These are phyloP conservation scores for Neoseiulus cucumeris DNA, from an alignment of 1,140 invertebrate species.

Conservation along the genomic window DNA sequence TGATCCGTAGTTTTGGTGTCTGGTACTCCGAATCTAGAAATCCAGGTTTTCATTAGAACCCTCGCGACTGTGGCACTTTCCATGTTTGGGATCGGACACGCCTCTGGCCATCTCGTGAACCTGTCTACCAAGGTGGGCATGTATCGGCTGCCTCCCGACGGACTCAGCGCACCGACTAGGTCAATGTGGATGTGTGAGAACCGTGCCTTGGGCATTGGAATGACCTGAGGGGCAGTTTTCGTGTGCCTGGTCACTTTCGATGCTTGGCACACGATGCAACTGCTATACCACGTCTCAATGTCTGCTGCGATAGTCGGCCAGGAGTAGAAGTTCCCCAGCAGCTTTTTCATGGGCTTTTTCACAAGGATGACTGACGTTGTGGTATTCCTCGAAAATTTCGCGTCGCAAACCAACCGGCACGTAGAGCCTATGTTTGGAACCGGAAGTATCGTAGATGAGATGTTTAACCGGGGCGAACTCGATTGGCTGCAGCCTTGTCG, in stretches of 20 bases:
- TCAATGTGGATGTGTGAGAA: conserved; percentile 10
- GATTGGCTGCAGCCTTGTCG: too few relatives aligned
- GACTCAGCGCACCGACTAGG: conserved; percentile 25
- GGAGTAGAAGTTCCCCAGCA: conserved; percentile 26
- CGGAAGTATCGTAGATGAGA: too few relatives aligned
- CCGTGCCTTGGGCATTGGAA: conserved; percentile 12
- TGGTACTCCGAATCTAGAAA: conserved; percentile 24
- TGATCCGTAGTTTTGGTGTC: conserved; percentile 26
- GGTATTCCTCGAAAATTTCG: conserved; percentile 19
- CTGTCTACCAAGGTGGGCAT: conserved; percentile 28
- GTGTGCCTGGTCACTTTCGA: conserved; percentile 18
- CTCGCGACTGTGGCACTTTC: conserved; percentile 22
- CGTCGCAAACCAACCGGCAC: conserved; percentile 8
- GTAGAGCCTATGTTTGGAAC: neutral
- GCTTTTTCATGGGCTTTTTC: conserved; percentile 18
- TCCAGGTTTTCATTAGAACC: conserved; percentile 24
- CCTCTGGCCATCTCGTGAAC: conserved; percentile 28
- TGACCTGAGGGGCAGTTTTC: conserved; percentile 16
- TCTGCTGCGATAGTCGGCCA: conserved; percentile 27
- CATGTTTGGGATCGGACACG: conserved; percentile 22
- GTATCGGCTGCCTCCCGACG: conserved; percentile 15
- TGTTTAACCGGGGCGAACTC: too few relatives aligned
- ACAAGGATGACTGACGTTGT: conserved; percentile 22
- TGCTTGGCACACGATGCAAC: conserved; percentile 19
- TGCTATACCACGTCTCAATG: conserved; percentile 12